Base-by-base conservation (phyloP, 2,113 vertebrate genomes). In the Corythoichthys haematopterus region DNA sequence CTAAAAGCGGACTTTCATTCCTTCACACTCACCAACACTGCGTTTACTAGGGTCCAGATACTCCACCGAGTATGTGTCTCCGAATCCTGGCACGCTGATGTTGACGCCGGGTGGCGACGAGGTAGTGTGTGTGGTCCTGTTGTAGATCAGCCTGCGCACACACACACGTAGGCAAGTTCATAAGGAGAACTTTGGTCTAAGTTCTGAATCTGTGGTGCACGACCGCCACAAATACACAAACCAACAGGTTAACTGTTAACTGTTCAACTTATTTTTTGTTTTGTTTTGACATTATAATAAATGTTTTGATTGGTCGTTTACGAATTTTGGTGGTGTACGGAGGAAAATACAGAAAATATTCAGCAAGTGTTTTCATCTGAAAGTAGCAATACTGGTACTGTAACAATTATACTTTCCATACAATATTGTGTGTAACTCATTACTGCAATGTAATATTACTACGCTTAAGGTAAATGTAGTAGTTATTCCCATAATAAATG, bases 21-120 rank as follows among this genome's bases (percentile, higher is more conserved):
- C 9, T 64, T 28, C 33, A 93, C 95, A 93, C 95, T 79, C 89
- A 99, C 97, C 97, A 75, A 99, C 90, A 0, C 88, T 92, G 50
- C 80, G 92, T 89, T 95, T 98, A 83, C 93, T 97, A 14, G 97
- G 97, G 84, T 99, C 97, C 79, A 99, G 91, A 84, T 94, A 99
- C 80, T 99, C 97, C 85, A 99, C 14, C 0, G 96, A 88, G 61
- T 87, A 96, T 0, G 97, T 99, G 72, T 94, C 69, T 16, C 97
- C 97, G 55, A 99, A 98, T 11, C 96, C 96, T 0, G 97, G 97
- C 14, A 98, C 93, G 57, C 90, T 91, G 28, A 99, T 80, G 57
- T 94, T 89, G 70, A 99, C 97, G 15, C 97, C 97, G 0, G 93
- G 92, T 0, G 97, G 97, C 16, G 93, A 87, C 3, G 89, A 90